A percentile compares a stretch with the other conserved stretches of the same genome.
phyloP scores from a whole-genome alignment of 2,888 invertebrate species.

The Drosophila nr. medialis region DNA sequence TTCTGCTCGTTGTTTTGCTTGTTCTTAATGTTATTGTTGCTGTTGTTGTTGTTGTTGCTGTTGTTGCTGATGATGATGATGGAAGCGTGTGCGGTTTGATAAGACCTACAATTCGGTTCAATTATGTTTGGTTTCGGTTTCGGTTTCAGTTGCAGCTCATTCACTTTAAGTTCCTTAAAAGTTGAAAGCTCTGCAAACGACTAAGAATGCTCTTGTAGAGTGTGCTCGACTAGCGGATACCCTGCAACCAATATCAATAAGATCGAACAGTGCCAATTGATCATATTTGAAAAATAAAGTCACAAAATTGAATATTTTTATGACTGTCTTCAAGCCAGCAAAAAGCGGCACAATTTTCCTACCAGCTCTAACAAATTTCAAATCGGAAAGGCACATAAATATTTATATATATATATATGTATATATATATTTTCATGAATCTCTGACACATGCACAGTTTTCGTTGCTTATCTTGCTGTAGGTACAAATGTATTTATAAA shows the following conservation, averaged over 20 bases:
- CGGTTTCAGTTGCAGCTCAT: slow-evolving; percentile 1
- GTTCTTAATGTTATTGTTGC: slow-evolving; percentile 13
- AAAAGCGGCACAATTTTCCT: too few species aligned
- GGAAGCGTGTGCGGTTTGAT: slow-evolving; percentile 74
- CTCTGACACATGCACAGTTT: not conserved
- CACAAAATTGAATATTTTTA: not conserved
- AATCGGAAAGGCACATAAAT: too few species aligned
- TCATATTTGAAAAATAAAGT: not conserved
- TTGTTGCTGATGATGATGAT: slow-evolving; percentile 49
- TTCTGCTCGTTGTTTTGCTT: slow-evolving; percentile 11
- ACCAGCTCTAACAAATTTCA: too few species aligned
- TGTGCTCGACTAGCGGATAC: not conserved
- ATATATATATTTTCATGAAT: not conserved
- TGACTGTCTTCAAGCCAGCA: not conserved
- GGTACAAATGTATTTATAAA: not conserved
- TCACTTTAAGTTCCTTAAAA: slow-evolving; percentile 14
- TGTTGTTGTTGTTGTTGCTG: slow-evolving; percentile 10
- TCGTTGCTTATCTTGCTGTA: not conserved
- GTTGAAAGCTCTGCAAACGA: not conserved
- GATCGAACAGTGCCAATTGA: not conserved
- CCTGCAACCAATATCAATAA: not conserved
- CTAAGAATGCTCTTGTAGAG: not conserved
- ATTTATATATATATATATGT: not conserved
- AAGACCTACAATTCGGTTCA: slow-evolving; percentile 58
- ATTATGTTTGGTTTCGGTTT: slow-evolving; percentile 45